Evolutionary conservation across 35 echinoderm and acorn worm species (phyloP).

Genomic region (Strongylocentrotus purpuratus): DNA sequence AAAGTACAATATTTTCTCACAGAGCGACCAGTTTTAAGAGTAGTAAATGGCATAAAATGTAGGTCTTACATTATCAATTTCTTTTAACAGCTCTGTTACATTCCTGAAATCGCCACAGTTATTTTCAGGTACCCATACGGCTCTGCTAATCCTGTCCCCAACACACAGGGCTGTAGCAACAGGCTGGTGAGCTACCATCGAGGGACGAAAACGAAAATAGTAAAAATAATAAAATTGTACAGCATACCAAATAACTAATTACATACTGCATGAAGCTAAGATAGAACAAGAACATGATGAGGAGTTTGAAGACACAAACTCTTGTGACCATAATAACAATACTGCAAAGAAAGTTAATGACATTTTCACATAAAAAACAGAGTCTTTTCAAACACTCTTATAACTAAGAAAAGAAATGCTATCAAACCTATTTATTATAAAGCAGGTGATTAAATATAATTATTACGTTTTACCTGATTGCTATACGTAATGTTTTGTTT

Average conservation of each 20-base stretch:
- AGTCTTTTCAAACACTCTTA: no score
- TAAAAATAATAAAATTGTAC: background rate
- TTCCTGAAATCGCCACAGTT: slow-evolving; percentile 4
- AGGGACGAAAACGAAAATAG: background rate
- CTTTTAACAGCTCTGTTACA: background rate
- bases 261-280: background rate
- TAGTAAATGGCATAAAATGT: no score
- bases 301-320: no score
- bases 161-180: background rate
- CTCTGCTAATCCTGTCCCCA: background rate
- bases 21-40: no score
- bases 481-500: no score
- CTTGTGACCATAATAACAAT: no score
- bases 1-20: no score
- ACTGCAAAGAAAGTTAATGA: background rate
- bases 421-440: no score
- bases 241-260: background rate
- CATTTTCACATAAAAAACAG: no score
- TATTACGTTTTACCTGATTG: no score
- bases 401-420: background rate
- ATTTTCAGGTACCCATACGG: background rate
- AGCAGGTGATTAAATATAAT: background rate
- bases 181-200: background rate
- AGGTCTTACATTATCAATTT: background rate
- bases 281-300: background rate